A percentile compares a stretch with the other conserved stretches of the same genome.
Evolutionary conservation across 2,888 invertebrate species (phyloP).

Genomic region (Trichogramma dendrolimi): DNA sequence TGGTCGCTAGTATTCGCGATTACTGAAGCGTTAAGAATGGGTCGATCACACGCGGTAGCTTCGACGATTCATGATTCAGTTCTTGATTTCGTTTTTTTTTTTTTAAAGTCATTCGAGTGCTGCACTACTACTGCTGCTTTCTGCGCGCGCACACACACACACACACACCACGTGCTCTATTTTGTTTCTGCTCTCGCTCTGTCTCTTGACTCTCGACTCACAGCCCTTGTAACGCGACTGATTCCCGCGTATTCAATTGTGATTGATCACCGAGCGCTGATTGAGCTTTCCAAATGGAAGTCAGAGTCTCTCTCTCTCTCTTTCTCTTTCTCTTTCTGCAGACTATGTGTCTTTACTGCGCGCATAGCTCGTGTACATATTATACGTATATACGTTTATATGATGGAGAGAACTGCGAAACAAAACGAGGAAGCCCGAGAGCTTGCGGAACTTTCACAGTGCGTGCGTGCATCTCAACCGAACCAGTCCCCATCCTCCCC

Average conservation of each 20-base stretch:
- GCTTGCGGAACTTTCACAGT: slow-evolving; percentile 27
- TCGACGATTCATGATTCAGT: slow-evolving; percentile 13
- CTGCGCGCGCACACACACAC: neutral
- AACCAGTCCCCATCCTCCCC: slow-evolving; percentile 31
- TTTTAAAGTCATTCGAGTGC: neutral
- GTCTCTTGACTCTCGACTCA: slow-evolving; percentile 4
- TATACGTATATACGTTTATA: slow-evolving; percentile 6
- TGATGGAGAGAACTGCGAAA: slow-evolving; percentile 41
- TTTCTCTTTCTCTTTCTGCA: slow-evolving; percentile 8
- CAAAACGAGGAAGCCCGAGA: slow-evolving; percentile 40
- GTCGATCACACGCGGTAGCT: slow-evolving; percentile 2
- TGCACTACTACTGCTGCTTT: slow-evolving; percentile 12
- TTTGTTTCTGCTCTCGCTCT: slow-evolving; percentile 10
- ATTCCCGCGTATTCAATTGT: slow-evolving; percentile 43
- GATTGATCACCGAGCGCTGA: slow-evolving; percentile 49
- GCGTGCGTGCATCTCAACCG: slow-evolving; percentile 10
- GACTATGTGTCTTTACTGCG: no score
- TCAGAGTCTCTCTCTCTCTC: slow-evolving; percentile 31
- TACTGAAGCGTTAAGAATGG: slow-evolving; percentile 15
- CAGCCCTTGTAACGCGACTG: slow-evolving; percentile 23
- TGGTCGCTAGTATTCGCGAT: slow-evolving; percentile 1
- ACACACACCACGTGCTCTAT: slow-evolving; percentile 11
- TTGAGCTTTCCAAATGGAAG: slow-evolving; percentile 49
- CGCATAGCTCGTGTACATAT: neutral
- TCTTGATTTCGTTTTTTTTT: slow-evolving; percentile 10